Evolutionary conservation across 2,888 invertebrate species (phyloP).

Genomic region (Lycia hirtaria): DNA sequence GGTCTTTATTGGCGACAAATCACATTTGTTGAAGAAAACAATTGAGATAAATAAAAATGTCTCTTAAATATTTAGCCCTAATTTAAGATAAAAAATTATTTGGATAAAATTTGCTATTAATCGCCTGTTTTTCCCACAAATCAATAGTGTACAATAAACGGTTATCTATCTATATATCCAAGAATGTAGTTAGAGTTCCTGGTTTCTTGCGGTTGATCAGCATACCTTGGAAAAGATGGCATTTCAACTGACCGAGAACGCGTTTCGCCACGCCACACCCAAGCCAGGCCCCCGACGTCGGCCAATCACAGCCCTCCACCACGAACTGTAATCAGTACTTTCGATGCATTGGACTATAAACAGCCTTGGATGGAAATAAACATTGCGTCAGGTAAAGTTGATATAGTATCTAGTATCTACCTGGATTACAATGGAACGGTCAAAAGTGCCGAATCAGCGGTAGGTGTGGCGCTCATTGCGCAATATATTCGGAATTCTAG

Average conservation of each 20-base stretch:
- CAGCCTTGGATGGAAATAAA: conserved; percentile 71
- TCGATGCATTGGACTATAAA: conserved; percentile 70
- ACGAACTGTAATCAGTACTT: conserved; percentile 69
- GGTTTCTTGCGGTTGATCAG: conserved; percentile 50
- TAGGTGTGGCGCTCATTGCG: conserved; percentile 25
- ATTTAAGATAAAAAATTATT: too few species aligned
- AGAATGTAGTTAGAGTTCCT: conserved; percentile 47
- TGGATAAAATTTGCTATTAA: too few species aligned
- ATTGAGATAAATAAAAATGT: too few species aligned
- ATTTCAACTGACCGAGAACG: conserved; percentile 60
- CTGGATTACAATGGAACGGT: conserved; percentile 20
- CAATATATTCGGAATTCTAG: conserved; percentile 4
- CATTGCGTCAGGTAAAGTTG: conserved; percentile 61
- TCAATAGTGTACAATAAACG: too few species aligned
- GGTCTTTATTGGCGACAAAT: too few species aligned
- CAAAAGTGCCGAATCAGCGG: conserved; percentile 25
- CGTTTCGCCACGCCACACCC: conserved; percentile 81
- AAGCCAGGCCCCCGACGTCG: conserved; percentile 74
- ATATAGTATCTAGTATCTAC: conserved; percentile 40
- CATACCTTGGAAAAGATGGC: conserved; percentile 48
- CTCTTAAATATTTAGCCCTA: too few species aligned
- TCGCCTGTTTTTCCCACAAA: too few species aligned
- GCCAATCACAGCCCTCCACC: conserved; percentile 72
- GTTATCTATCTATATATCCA: background rate
- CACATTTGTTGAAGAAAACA: too few species aligned